Evolutionary conservation across 2,797 vertebrate genomes (phyloP).

Genomic region (Ispidina picta): DNA sequence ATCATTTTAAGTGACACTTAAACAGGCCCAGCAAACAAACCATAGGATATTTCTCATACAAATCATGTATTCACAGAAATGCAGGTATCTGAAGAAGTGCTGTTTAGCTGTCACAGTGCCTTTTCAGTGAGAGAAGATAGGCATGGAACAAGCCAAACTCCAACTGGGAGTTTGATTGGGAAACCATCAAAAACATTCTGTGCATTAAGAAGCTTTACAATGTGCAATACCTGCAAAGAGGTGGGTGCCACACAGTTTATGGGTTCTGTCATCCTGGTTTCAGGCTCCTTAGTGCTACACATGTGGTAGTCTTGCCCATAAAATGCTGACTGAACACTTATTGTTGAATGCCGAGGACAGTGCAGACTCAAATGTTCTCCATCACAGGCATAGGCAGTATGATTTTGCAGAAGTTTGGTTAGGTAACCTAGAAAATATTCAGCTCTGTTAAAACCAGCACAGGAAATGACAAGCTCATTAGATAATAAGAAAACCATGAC

Average conservation of each 20-base stretch:
- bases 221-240: slow-evolving; percentile 86
- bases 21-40: not conserved
- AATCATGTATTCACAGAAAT: not conserved
- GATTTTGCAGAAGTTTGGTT: slow-evolving; percentile 92
- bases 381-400: slow-evolving; percentile 90
- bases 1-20: not conserved
- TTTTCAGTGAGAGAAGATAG: not conserved
- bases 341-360: slow-evolving; percentile 93
- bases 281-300: slow-evolving; percentile 73
- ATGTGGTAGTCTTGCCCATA: slow-evolving; percentile 82
- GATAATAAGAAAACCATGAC: not conserved
- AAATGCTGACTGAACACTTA: slow-evolving; percentile 91
- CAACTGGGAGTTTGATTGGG: not conserved
- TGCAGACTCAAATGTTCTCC: slow-evolving; percentile 88
- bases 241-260: slow-evolving; percentile 87
- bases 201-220: not conserved
- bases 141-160: not conserved
- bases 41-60: not conserved
- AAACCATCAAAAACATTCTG: not conserved
- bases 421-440: slow-evolving; percentile 88
- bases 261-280: slow-evolving; percentile 62
- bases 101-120: not conserved
- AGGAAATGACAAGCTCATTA: slow-evolving; percentile 30
- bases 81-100: not conserved
- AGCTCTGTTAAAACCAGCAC: slow-evolving; percentile 68